Conservation (phyloP, 92 coral and sea anemone genomes). For the Phenganax subtilis region DNA sequence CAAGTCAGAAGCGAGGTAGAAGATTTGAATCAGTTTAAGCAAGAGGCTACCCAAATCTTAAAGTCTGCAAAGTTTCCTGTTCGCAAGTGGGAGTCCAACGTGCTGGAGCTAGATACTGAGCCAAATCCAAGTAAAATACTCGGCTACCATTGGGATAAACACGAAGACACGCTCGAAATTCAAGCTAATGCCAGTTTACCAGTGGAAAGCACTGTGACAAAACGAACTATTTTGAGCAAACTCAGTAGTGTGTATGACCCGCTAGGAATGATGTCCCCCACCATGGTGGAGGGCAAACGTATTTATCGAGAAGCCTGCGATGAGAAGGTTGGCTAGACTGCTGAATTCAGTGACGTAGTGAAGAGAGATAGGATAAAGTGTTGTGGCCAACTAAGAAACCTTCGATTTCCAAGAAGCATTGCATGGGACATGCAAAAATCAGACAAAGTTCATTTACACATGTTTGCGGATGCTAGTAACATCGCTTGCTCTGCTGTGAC, state of each 20-base stretch:
- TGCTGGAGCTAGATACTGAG: conserved; percentile 17
- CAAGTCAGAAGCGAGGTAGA: conserved; percentile 18
- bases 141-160: conserved; percentile 39
- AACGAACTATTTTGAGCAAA: conserved; percentile 22
- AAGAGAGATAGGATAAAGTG: conserved; percentile 12
- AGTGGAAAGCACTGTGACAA: conserved; percentile 9
- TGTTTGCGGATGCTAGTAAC: conserved; percentile 43
- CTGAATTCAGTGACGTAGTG: conserved; percentile 1
- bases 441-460: conserved; percentile 27
- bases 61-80: conserved; percentile 36
- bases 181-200: not conserved
- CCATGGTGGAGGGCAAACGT: conserved; percentile 7
- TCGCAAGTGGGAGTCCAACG: conserved; percentile 39
- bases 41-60: conserved; percentile 34
- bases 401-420: conserved; percentile 39
- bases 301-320: not conserved
- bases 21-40: conserved; percentile 36
- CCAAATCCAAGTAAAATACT: conserved; percentile 34
- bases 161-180: conserved; percentile 11
- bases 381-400: conserved; percentile 28
- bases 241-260: conserved; percentile 35
- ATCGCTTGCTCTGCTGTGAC: conserved; percentile 34
- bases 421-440: conserved; percentile 14
- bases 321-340: conserved; percentile 31
- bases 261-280: conserved; percentile 34